A percentile compares a stretch with the other conserved stretches of the same genome.
Evolutionary conservation across 2,888 invertebrate species (phyloP).

Genomic region (Philereme vetulata): DNA sequence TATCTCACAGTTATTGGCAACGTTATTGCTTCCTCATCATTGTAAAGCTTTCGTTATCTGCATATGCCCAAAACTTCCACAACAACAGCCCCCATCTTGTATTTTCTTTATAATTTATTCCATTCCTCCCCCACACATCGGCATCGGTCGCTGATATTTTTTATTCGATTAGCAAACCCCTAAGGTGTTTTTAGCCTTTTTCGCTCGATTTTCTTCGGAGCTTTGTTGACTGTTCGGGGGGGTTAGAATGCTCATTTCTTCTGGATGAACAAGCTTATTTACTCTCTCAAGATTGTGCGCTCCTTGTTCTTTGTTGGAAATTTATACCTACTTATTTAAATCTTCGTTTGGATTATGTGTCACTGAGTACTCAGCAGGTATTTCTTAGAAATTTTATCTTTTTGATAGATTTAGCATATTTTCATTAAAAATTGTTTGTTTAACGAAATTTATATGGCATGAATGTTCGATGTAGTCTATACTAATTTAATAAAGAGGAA

Average conservation of each 20-base stretch:
- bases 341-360: constrained; percentile 21
- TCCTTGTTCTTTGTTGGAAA: constrained; percentile 38
- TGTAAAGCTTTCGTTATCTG: constrained; percentile 61
- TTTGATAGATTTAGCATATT: background rate
- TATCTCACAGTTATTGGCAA: constrained; percentile 32
- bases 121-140: constrained; percentile 81
- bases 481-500: too few species aligned
- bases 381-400: background rate
- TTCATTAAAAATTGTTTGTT: too few species aligned
- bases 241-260: constrained; percentile 81
- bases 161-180: constrained; percentile 86
- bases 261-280: constrained; percentile 80
- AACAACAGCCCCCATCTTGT: constrained; percentile 78
- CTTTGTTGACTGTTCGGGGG: constrained; percentile 82
- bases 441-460: too few species aligned
- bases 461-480: too few species aligned
- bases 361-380: background rate
- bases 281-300: constrained; percentile 57
- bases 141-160: constrained; percentile 85
- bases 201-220: constrained; percentile 84
- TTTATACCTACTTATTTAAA: constrained; percentile 29
- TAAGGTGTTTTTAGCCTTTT: constrained; percentile 85
- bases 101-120: constrained; percentile 84
- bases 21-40: constrained; percentile 34
- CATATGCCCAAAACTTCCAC: constrained; percentile 70